These are phyloP conservation scores for Dolichotis patagonum DNA, from an alignment of 2,113 vertebrate species.

Conservation along the genomic window DNA sequence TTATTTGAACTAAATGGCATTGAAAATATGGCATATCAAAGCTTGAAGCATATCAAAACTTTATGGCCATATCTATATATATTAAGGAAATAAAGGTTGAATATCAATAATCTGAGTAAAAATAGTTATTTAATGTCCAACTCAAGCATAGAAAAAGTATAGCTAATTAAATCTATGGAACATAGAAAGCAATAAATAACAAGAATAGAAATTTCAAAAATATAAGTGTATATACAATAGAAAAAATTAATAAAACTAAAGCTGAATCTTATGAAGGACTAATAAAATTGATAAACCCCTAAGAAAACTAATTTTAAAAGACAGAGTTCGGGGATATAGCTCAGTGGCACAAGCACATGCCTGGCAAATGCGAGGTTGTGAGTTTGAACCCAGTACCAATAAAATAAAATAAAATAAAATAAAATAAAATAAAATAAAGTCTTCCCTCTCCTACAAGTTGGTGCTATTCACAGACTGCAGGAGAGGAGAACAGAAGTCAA, in stretches of 20 bases:
- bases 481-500: no score
- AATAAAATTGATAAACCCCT: neutral
- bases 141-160: neutral
- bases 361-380: no score
- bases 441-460: no score
- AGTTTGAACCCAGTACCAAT: no score
- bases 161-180: neutral
- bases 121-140: neutral
- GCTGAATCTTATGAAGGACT: neutral
- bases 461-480: no score
- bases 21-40: slow-evolving; percentile 48
- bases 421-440: no score
- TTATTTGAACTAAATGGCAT: neutral
- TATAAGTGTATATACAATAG: neutral
- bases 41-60: neutral
- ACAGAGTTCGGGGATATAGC: no score
- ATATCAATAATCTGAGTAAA: neutral
- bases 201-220: slow-evolving; percentile 18
- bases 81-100: neutral
- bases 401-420: no score
- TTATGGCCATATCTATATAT: neutral
- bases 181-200: neutral
- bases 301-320: neutral
- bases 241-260: slow-evolving; percentile 31
- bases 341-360: no score